Base-by-base conservation (phyloP, 2,888 invertebrate genomes). In the Oscheius myriophilus region DNA sequence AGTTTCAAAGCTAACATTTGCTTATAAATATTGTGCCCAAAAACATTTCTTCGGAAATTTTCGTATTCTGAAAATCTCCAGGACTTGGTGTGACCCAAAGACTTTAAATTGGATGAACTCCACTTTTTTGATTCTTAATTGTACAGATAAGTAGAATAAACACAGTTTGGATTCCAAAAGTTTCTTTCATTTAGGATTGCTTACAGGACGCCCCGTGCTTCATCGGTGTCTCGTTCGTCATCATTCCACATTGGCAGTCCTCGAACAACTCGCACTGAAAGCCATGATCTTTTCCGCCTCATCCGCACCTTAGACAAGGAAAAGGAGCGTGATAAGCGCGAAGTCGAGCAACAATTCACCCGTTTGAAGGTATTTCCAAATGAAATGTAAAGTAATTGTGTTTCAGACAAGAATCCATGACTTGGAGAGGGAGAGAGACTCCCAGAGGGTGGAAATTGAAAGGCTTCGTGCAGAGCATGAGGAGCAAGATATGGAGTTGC, bases 321-420 rank as follows among this genome's bases (percentile, higher is more conserved):
- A 42, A 74, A 77, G 69, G 77, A 77, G 52, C 51, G 77, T 9
- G 74, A 74, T 58, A 64, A 73, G 67, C 59, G 70, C 54, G 77
- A 77, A 61, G 75, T 77, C 57, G 73, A 75, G 51, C 73, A 70
- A 63, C 77, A 77, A 33, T 75, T 77, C 58, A 69, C 68, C 41
- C 75, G 72, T 67, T 67, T 77, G 33, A 76, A 74, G 70, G 76
- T 76, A 55, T n/a, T 14, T 51, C 14, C 3, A 11, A 9, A 21
- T 16, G 4, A 18, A 16, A 26, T 23, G 6, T 23, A 21, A 2
- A 45, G 6, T 59, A 11, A 6, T 33, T 33, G 11, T 49, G 25
- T 63, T 63, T 51, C 49, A 63, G 63, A 63, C 63, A 14, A 33
- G 63, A n/a, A 63, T 63, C 39, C 63, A 75, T 21, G 64, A 59